Base-by-base conservation (phyloP, 2,888 invertebrate species). In the Tryphoninae sp. region DNA sequence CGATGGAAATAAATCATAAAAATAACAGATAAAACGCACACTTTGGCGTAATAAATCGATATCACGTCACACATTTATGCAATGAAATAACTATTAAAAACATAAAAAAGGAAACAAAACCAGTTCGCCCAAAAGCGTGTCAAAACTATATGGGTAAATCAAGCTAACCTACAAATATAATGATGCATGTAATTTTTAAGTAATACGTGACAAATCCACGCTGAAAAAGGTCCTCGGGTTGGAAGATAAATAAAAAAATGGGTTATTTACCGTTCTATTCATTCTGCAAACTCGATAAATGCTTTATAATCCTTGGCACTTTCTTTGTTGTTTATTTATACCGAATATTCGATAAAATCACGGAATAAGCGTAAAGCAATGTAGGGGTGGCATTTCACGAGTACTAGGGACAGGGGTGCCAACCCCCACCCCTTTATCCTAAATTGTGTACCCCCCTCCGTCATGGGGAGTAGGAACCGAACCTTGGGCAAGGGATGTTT, bases 261-360 rank as follows among this genome's bases (percentile, higher is more conserved):
- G 16, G 7, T n/a, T 23, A 81, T 76, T 88, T 85, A 89, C 89
- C 89, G 86, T 81, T 83, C 88, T 86, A 78, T 88, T 89, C 89
- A 89, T 89, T 53, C 74, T 86, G 87, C 6, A 13, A 59, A 58
- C 59, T 78, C 71, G 42, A 77, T 59, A 73, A 7, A 71, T 19
- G 42, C 26, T 55, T 53, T 53, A 55, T 45, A 22, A 74, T 9
- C 26, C 16, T 19, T 22, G n/a, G 61, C n/a, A 26, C 19, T 19
- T 13, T 33, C 19, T 67, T 19, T 59, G 51, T 64, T 69, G 69
- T 81, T 81, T 81, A 74, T 81, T 83, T 64, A 72, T 62, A 45
- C n/a, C 33, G 19, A 65, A 62, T 67, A 49, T 49, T 59, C 49
- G 53, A 75, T 45, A 49, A 69, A 23, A 62, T 53, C 33, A 42